Conservation (phyloP, 2,113 vertebrate species). For the Mola mola region DNA sequence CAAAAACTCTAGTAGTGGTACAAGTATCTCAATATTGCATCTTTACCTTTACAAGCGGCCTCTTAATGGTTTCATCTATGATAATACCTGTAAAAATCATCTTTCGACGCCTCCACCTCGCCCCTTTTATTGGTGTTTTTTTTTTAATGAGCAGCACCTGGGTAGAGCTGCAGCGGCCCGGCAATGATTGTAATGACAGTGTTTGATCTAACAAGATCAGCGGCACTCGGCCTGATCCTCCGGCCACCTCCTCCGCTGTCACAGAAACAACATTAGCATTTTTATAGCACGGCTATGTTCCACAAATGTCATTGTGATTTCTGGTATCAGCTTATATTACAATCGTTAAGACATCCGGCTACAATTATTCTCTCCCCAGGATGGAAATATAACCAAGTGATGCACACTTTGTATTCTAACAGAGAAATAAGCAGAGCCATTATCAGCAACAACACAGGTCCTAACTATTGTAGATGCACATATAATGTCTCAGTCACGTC, state of each 20-base stretch:
- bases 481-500: too few species aligned
- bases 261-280: conserved; percentile 55
- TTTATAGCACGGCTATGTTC: conserved; percentile 39
- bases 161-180: neutral
- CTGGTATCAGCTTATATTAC: conserved; percentile 38
- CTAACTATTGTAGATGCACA: too few species aligned
- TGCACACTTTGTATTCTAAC: conserved; percentile 19
- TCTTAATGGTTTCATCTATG: neutral
- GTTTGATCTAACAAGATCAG: conserved; percentile 55
- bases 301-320: conserved; percentile 63
- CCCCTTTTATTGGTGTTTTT: neutral
- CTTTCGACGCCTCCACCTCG: neutral
- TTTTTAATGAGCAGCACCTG: conserved; percentile 30
- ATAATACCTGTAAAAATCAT: neutral
- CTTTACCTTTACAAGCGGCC: neutral
- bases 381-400: conserved; percentile 35
- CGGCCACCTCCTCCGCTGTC: conserved; percentile 25
- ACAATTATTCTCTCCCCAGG: conserved; percentile 21
- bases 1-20: neutral
- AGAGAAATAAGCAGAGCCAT: conserved; percentile 4
- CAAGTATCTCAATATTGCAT: too few species aligned
- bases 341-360: conserved; percentile 38
- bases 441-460: too few species aligned
- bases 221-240: conserved; percentile 27
- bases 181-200: conserved; percentile 28